Conservation (phyloP, 2,113 vertebrate genomes). For the Porphyrio hochstetteri region DNA sequence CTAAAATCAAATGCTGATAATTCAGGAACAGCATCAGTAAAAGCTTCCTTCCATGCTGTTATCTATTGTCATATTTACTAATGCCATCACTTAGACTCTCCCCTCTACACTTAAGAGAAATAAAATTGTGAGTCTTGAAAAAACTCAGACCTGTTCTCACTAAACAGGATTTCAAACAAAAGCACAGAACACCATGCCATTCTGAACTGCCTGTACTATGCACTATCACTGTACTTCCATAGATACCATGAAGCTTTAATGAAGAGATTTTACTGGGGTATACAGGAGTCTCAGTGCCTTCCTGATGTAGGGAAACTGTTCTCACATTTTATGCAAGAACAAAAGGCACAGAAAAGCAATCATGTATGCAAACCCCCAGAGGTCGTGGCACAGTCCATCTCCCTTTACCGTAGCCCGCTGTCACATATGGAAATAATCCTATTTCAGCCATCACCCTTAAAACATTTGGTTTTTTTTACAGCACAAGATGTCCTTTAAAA, state of each 20-base stretch:
- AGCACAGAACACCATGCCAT: background rate
- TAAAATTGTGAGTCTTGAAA: background rate
- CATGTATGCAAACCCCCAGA: background rate
- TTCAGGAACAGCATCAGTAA: background rate
- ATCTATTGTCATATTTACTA: background rate
- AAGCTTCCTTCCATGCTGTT: background rate
- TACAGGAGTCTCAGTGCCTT: background rate
- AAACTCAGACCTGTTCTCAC: background rate
- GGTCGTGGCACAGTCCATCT: background rate
- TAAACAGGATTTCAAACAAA: background rate
- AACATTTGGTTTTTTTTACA: background rate
- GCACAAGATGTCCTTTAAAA: background rate
- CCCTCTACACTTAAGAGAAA: background rate
- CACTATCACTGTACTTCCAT: background rate
- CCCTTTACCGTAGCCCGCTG: background rate
- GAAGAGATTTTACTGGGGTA: background rate
- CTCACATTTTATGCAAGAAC: background rate
- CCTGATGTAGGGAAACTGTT: background rate
- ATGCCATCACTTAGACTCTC: background rate
- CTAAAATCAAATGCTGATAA: background rate
- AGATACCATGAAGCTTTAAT: background rate
- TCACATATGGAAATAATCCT: accelerated
- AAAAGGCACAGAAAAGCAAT: background rate
- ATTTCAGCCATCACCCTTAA: background rate
- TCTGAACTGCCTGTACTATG: background rate